Conservation (phyloP, 37 sponge, comb jelly and placozoan species). For the Amphimedon queenslandica region DNA sequence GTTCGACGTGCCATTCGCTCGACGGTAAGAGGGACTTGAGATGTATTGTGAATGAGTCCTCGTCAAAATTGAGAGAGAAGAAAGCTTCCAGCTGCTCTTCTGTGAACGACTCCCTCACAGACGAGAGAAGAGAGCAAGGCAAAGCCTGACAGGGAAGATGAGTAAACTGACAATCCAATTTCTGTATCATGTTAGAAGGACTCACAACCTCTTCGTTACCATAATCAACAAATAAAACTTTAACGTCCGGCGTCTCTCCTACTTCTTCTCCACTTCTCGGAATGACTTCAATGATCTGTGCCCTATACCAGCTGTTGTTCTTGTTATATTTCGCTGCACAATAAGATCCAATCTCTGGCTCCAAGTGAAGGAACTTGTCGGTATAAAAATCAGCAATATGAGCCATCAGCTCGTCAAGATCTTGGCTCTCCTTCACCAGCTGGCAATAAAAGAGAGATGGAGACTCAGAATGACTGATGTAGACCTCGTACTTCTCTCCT, state of each 20-base stretch:
- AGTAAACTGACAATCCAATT: constrained; percentile 13
- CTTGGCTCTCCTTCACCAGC: constrained; percentile 5
- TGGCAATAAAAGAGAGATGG: constrained; percentile 63
- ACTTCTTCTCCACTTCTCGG: no score
- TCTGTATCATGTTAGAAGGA: constrained; percentile 5
- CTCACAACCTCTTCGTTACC: constrained; percentile 17
- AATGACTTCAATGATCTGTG: constrained; percentile 42
- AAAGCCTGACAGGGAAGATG: constrained; percentile 43
- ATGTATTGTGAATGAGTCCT: constrained; percentile 1
- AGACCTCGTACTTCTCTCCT: constrained; percentile 33
- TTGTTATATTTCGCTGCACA: constrained; percentile 56
- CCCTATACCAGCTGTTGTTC: constrained; percentile 71
- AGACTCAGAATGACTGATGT: constrained; percentile 33
- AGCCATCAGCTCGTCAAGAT: constrained; percentile 58
- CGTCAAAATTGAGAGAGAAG: constrained; percentile 38
- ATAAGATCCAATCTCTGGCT: constrained; percentile 22
- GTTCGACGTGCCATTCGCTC: background rate
- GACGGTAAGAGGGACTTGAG: background rate
- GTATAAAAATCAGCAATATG: constrained; percentile 52
- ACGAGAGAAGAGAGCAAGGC: constrained; percentile 24
- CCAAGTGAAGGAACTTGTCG: background rate
- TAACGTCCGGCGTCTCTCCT: background rate
- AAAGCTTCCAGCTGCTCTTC: constrained; percentile 17
- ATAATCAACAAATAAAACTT: constrained; percentile 47
- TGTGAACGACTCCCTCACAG: background rate